Evolutionary conservation across 2,888 invertebrate genomes (phyloP).

Genomic region (Drosophila borealis): DNA sequence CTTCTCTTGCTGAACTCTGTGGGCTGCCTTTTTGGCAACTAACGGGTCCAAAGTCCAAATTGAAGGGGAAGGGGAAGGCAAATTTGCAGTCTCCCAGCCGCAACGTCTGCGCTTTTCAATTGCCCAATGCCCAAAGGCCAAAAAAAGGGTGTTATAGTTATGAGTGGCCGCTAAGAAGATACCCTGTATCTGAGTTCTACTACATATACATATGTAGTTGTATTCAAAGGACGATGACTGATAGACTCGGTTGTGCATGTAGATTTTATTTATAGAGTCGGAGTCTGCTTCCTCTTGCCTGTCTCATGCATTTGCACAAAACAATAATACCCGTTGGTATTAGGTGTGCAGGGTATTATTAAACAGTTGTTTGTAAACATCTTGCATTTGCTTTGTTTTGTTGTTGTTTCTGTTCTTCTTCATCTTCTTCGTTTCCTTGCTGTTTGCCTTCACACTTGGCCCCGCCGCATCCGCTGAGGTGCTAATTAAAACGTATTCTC

Average conservation of each 20-base stretch:
- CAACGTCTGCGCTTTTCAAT: slow-evolving; percentile 24
- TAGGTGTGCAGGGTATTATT: background rate
- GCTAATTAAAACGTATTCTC: slow-evolving; percentile 46
- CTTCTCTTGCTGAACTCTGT: slow-evolving; percentile 2
- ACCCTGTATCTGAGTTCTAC: background rate
- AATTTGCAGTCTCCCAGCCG: slow-evolving; percentile 27
- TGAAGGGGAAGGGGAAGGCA: slow-evolving; percentile 39
- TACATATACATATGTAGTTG: no score
- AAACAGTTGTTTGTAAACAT: slow-evolving; percentile 5
- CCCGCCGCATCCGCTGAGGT: slow-evolving; percentile 19
- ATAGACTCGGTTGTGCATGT: no score
- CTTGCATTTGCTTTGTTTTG: slow-evolving; percentile 33
- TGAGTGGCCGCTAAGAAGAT: background rate
- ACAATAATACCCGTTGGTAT: no score
- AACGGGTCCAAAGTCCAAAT: slow-evolving; percentile 68
- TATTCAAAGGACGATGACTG: no score
- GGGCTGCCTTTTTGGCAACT: slow-evolving; percentile 44
- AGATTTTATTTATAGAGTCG: no score
- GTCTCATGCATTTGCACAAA: no score
- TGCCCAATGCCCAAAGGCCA: slow-evolving; percentile 26
- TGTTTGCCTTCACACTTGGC: slow-evolving; percentile 66
- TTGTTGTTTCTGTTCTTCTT: background rate
- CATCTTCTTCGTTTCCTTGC: slow-evolving; percentile 7
- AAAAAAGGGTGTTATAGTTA: background rate
- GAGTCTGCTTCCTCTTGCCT: no score